phyloP scores from a whole-genome alignment of 35 echinoderm and acorn worm genomes.

The Strongylocentrotus purpuratus region DNA sequence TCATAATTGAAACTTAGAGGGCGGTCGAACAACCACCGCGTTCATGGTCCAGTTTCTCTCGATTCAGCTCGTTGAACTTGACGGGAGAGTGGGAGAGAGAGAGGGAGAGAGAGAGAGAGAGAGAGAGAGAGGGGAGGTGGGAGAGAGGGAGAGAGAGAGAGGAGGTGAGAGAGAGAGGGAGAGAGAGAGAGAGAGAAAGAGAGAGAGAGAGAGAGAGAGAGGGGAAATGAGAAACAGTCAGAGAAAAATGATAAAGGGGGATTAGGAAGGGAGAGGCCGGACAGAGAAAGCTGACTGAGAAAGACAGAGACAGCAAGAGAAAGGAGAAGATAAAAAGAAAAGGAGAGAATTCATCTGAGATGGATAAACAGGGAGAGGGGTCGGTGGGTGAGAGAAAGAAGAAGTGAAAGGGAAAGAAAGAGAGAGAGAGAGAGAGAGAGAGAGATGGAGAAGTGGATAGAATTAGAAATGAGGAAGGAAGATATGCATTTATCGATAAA shows the following conservation, averaged over 20 bases:
- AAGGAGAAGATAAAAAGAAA: too few relatives aligned
- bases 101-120: neutral
- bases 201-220: too few relatives aligned
- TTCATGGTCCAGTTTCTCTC: neutral
- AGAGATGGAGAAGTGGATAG: neutral
- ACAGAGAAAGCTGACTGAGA: too few relatives aligned
- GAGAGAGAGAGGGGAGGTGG: neutral
- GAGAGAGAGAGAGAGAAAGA: neutral
- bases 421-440: neutral
- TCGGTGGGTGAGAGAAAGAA: too few relatives aligned
- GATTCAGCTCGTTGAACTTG: neutral
- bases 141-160: neutral
- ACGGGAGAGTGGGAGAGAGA: neutral
- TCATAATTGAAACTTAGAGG: neutral
- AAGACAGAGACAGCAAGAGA: too few relatives aligned
- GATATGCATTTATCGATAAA: neutral
- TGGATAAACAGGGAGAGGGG: too few relatives aligned
- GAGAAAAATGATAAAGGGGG: neutral
- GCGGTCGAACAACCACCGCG: neutral
- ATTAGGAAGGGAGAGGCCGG: neutral
- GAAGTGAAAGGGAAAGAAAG: neutral
- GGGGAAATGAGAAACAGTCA: too few relatives aligned
- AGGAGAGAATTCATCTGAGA: too few relatives aligned
- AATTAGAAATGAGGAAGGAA: too few relatives aligned
- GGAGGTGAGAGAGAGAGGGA: too few relatives aligned